Evolutionary conservation across 2,113 vertebrate species (phyloP).

Genomic region (Xenopus laevis): DNA sequence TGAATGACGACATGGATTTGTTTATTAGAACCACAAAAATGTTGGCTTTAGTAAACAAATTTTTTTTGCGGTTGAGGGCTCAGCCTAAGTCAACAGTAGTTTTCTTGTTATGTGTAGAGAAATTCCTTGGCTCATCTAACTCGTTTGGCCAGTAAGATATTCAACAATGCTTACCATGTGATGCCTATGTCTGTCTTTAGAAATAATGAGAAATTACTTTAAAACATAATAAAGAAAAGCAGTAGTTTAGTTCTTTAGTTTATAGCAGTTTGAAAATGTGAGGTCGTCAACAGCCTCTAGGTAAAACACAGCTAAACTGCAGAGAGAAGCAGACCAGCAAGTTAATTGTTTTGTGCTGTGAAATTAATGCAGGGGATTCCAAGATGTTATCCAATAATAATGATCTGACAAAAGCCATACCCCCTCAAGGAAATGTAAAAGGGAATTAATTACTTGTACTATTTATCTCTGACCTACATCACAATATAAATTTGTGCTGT

Average conservation of each 20-base stretch:
- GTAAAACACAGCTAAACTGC: too few species aligned
- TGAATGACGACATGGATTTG: conserved; percentile 11
- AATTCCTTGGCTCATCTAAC: conserved; percentile 4
- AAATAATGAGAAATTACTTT: background rate
- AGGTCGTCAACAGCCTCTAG: background rate
- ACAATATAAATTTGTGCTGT: too few species aligned
- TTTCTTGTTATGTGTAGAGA: background rate
- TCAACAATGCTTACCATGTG: background rate
- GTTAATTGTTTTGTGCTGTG: too few species aligned
- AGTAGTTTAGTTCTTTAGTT: conserved; percentile 3
- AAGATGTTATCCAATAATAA: too few species aligned
- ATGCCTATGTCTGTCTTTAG: background rate
- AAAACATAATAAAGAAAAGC: background rate
- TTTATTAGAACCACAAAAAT: conserved; percentile 27
- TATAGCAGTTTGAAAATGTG: background rate
- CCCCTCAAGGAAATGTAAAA: too few species aligned
- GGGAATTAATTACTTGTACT: too few species aligned
- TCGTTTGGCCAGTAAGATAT: background rate
- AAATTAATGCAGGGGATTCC: too few species aligned
- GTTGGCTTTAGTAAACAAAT: background rate
- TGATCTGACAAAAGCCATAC: too few species aligned
- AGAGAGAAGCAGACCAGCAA: too few species aligned
- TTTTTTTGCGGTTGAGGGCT: background rate
- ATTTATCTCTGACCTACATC: too few species aligned
- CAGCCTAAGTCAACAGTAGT: background rate